These are phyloP conservation scores for Rhagonycha lutea DNA, from an alignment of 2,888 invertebrate species.

Conservation along the genomic window DNA sequence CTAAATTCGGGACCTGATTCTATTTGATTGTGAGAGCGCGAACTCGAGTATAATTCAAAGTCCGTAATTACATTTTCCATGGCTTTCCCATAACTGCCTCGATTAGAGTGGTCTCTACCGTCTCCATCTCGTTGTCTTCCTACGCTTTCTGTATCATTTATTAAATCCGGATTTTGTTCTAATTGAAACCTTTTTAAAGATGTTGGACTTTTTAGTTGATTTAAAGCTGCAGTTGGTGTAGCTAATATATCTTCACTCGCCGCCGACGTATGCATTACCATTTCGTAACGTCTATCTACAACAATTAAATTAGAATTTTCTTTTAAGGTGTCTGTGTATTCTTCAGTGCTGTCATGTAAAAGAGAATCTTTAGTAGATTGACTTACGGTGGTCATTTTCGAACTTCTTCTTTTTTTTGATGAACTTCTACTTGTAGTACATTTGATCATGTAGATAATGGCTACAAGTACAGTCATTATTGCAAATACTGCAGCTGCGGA, in stretches of 20 bases:
- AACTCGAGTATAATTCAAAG: constrained; percentile 39
- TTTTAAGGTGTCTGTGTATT: constrained; percentile 44
- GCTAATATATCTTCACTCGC: constrained; percentile 45
- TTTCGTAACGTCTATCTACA: constrained; percentile 42
- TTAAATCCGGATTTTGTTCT: constrained; percentile 80
- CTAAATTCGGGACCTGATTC: constrained; percentile 17
- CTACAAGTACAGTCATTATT: constrained; percentile 67
- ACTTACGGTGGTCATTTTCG: constrained; percentile 53
- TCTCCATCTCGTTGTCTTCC: constrained; percentile 54
- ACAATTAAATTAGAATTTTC: constrained; percentile 40
- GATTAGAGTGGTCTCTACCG: constrained; percentile 36
- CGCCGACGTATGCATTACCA: constrained; percentile 45
- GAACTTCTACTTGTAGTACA: constrained; percentile 41
- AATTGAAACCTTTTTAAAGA: constrained; percentile 57
- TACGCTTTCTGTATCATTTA: constrained; percentile 74
- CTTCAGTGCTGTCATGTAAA: constrained; percentile 46
- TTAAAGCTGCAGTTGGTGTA: constrained; percentile 48
- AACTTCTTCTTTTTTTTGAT: constrained; percentile 62
- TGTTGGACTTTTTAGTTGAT: constrained; percentile 63
- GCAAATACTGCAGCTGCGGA: constrained; percentile 69
- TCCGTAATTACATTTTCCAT: constrained; percentile 44
- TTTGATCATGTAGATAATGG: constrained; percentile 60
- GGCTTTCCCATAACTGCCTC: constrained; percentile 44
- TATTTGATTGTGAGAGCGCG: constrained; percentile 47
- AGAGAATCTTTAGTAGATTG: constrained; percentile 49